Base-by-base conservation (phyloP, 2,888 invertebrate species). In the Eristalis intricaria region DNA sequence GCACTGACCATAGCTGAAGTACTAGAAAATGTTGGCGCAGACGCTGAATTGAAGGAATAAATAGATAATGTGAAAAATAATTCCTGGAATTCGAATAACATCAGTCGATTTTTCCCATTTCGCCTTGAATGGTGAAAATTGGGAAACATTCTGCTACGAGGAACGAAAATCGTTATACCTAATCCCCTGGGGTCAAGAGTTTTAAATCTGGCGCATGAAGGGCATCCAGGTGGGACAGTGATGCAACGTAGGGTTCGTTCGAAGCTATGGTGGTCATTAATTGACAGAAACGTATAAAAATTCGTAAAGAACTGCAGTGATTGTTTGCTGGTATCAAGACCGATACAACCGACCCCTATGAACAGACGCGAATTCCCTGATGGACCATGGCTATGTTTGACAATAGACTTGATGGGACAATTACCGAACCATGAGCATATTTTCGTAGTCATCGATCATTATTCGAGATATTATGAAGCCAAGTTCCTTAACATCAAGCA, bases 111-210 rank as follows among this genome's bases (percentile, higher is more conserved):
- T 77, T 77, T 11, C 69, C n/a, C 65, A 40, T 71, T 78, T 43
- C 50, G 65, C 0, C 38, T 70, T n/a, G 85, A 89, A 43, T 56
- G 86, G 11, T 79, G 84, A 32, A 65, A 76, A 15, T 43, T 84
- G 74, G 89, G 88, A 10, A 83, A 70, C 35, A 89, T 90, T 61
- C 75, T 86, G 7, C 56, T 89, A 10, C 69, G 81, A 15, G 88
- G 87, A 22, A 88, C 81, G 15, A 68, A 65, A 56, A 76, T 88
- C 5, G 71, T 89, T 19, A 86, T 89, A 65, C 84, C 81, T n/a
- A 68, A 50, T 50, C n/a, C 38, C 11, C 73, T 89, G 19, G 60
- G 84, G 35, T 10, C 58, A 40, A 74, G 70, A 58, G 88, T 90
- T 10, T n/a, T n/a, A n/a, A n/a, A n/a, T n/a, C n/a, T n/a, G n/a